Conservation (phyloP, 2,113 vertebrate species). For the Myodes glareolus region DNA sequence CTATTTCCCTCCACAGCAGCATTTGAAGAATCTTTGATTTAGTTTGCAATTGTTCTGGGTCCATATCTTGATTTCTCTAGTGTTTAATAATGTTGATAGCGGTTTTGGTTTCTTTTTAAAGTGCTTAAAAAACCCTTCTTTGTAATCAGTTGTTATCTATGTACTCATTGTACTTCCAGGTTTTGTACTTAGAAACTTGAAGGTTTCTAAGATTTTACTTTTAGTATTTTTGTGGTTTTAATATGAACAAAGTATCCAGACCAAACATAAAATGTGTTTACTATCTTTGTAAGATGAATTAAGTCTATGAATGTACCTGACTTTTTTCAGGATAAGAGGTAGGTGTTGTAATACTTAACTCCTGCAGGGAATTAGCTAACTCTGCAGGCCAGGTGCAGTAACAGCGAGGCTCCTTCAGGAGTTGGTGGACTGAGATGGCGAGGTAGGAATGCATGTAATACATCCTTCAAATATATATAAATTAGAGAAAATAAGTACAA, state of each 20-base stretch:
- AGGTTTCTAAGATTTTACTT: conserved; percentile 26
- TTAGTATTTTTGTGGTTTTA: conserved; percentile 53
- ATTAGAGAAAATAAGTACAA: conserved; percentile 9
- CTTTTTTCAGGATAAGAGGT: conserved; percentile 6
- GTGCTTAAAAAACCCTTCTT: neutral
- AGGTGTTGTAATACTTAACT: neutral
- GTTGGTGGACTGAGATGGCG: neutral
- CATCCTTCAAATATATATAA: neutral
- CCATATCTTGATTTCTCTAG: neutral
- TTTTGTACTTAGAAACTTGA: neutral
- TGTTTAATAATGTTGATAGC: neutral
- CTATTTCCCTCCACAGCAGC: neutral
- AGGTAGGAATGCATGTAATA: neutral
- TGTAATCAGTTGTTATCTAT: conserved; percentile 17
- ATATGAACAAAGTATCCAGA: conserved; percentile 17
- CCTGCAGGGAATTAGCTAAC: neutral
- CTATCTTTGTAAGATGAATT: conserved; percentile 20
- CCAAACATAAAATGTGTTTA: neutral
- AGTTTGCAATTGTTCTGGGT: neutral
- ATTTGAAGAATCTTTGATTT: neutral
- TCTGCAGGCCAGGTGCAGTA: neutral
- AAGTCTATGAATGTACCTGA: conserved; percentile 18
- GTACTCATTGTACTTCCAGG: neutral
- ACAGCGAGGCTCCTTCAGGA: neutral
- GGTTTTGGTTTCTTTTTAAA: neutral